A percentile compares a stretch with the other conserved stretches of the same genome.
Evolutionary conservation across 2,888 invertebrate genomes (phyloP).

Genomic region (Danaus chrysippus): DNA sequence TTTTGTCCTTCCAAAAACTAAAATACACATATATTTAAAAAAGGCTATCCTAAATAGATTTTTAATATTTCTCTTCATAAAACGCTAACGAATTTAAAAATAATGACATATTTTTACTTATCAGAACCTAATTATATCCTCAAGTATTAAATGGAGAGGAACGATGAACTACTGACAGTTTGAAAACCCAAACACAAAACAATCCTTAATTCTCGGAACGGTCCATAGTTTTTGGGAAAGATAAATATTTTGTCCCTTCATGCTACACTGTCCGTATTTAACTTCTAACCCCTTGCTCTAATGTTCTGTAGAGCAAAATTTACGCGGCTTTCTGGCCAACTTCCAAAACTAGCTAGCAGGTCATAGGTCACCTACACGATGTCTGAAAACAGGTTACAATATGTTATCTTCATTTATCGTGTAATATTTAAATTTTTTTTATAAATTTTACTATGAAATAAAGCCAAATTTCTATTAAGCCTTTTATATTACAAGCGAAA

Average conservation of each 20-base stretch:
- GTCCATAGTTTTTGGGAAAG: conserved; percentile 33
- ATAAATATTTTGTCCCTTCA: conserved; percentile 39
- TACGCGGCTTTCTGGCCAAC: conserved; percentile 55
- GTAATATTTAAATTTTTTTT: neutral
- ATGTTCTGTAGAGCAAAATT: conserved; percentile 56
- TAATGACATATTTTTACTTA: too few relatives aligned
- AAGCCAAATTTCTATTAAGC: too few relatives aligned
- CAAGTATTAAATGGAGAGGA: conserved; percentile 34
- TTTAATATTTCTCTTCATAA: neutral
- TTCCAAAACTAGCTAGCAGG: conserved; percentile 61
- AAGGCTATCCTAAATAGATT: too few relatives aligned
- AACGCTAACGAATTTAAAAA: neutral
- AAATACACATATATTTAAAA: too few relatives aligned
- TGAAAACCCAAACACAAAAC: conserved; percentile 27
- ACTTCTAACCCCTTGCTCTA: conserved; percentile 52
- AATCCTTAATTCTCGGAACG: conserved; percentile 33
- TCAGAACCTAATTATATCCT: conserved; percentile 31
- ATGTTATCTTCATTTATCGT: neutral
- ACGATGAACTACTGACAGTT: conserved; percentile 13
- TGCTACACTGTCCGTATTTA: conserved; percentile 48
- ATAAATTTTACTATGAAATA: neutral
- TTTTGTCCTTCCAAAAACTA: too few relatives aligned
- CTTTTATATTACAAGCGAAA: too few relatives aligned
- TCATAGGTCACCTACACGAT: conserved; percentile 64
- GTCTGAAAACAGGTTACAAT: conserved; percentile 55